phyloP scores from a whole-genome alignment of 1,140 invertebrate species.

The Penaeus chinensis region DNA sequence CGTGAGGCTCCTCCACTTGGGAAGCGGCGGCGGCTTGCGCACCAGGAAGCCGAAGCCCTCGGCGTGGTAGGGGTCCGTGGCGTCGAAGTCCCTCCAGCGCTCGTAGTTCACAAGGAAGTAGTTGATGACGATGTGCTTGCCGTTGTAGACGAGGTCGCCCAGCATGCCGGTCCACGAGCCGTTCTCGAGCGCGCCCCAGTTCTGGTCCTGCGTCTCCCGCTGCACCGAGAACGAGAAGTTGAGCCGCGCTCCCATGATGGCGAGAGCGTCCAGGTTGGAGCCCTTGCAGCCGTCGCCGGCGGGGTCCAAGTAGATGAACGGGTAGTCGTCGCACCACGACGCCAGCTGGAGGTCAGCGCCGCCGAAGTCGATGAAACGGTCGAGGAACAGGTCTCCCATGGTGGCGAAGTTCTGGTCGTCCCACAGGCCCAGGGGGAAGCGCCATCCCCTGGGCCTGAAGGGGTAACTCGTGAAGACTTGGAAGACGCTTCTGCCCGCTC shows the following conservation, averaged over 20 bases:
- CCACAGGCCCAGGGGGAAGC: slow-evolving; percentile 2
- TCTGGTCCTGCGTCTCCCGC: slow-evolving; percentile 25
- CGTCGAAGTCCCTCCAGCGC: slow-evolving; percentile 40
- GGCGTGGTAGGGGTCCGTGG: slow-evolving; percentile 45
- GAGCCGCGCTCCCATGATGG: slow-evolving; percentile 33
- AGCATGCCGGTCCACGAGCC: slow-evolving; percentile 59
- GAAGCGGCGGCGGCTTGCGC: slow-evolving; percentile 28
- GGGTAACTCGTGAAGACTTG: too few species aligned
- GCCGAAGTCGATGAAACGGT: slow-evolving; percentile 28
- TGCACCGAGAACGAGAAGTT: slow-evolving; percentile 43
- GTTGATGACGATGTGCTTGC: slow-evolving; percentile 45
- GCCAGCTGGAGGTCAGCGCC: slow-evolving; percentile 5
- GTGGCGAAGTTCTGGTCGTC: background rate
- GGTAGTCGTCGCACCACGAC: slow-evolving; percentile 44
- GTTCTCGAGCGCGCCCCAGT: slow-evolving; percentile 53
- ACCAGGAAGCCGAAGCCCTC: slow-evolving; percentile 60
- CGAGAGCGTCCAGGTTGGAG: slow-evolving; percentile 39
- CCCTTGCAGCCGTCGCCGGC: slow-evolving; percentile 24
- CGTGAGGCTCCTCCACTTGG: slow-evolving; percentile 45
- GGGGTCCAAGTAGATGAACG: slow-evolving; percentile 40
- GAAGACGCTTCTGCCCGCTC: too few species aligned
- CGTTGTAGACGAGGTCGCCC: slow-evolving; percentile 53
- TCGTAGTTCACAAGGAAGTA: slow-evolving; percentile 43
- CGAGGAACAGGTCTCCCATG: slow-evolving; percentile 18
- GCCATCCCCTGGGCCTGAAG: too few species aligned